phyloP scores from a whole-genome alignment of 2,113 vertebrate genomes.

The Gallinago paraguaiae region DNA sequence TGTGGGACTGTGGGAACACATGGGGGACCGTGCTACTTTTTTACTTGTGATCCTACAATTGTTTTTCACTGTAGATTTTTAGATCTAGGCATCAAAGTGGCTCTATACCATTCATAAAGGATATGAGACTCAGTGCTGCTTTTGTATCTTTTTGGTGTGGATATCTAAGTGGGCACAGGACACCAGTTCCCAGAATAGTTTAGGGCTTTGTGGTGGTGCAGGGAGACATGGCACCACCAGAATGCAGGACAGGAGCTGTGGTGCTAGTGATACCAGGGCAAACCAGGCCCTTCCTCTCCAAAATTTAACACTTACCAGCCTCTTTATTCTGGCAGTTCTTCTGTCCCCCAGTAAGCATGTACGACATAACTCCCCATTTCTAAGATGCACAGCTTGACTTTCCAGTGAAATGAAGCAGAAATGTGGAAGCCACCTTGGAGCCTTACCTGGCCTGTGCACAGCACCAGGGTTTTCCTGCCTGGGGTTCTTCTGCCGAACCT shows the following conservation, averaged over 20 bases:
- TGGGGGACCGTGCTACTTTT: not conserved
- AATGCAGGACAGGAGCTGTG: not conserved
- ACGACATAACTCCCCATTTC: not conserved
- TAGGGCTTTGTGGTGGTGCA: not conserved
- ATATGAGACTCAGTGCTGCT: not conserved
- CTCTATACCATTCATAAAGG: not conserved
- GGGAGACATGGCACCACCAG: not conserved
- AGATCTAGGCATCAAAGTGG: not conserved
- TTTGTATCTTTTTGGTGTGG: not conserved
- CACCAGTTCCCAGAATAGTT: not conserved
- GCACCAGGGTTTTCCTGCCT: not conserved
- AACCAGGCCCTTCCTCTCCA: not conserved
- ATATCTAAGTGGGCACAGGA: fast-evolving
- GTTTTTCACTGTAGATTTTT: not conserved
- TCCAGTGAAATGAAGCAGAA: not conserved
- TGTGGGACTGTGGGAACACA: not conserved
- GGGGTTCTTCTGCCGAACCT: not conserved
- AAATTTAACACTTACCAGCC: not conserved
- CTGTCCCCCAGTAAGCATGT: not conserved
- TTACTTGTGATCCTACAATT: not conserved
- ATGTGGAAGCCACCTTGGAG: not conserved
- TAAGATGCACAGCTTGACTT: not conserved
- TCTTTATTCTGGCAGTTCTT: not conserved
- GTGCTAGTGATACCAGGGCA: not conserved
- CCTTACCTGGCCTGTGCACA: not conserved